Evolutionary conservation across 2,797 vertebrate genomes (phyloP), one percentile per base, ranked within the genome.

Genomic region (Xiphophorus birchmanni): DNA sequence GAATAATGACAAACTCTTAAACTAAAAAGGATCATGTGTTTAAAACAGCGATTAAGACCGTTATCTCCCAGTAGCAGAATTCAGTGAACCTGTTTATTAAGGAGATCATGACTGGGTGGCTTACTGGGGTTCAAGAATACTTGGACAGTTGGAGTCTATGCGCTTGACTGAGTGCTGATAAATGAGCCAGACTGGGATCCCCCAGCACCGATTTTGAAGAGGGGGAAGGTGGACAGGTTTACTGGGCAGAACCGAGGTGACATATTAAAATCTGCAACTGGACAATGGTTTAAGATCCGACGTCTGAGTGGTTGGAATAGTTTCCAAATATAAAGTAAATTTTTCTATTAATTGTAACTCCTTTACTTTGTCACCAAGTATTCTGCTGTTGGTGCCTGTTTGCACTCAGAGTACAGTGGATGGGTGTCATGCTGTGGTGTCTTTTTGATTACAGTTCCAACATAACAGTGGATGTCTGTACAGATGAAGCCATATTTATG

Each of bases 121-220:
- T 80, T 15, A 2, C 76, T 54, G 72, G 44, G 0, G 32, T 11
- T 12, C n/a, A 47, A 17, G n/a, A 76, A 13, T 23, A 60, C 73
- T 45, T 79, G 86, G 86, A 90, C 90, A 93, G 85, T 86, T 92
- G 91, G 87, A 79, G 82, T 88, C 82, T 84, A 37, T 88, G 44
- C 44, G 84, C 88, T 85, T 88, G 84, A 88, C 81, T 88, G 90
- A 79, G 44, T 87, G 74, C 75, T 82, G 82, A 78, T 80, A 60
- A 79, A 74, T 26, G 74, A 86, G 80, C 84, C 88, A 90, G 89
- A 80, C 45, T 17, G 91, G 82, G 75, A 80, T 80, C 78, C 35
- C 81, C 73, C 58, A 52, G 77, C 40, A 60, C 74, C 74, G 67
- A 52, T 75, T 81, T 48, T 35, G 65, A 17, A 40, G 15, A 18